Percentiles rank a stretch among this genome's conserved stretches.
Conservation (phyloP, 2,113 vertebrate genomes). For the Xiphorhynchus elegans region DNA sequence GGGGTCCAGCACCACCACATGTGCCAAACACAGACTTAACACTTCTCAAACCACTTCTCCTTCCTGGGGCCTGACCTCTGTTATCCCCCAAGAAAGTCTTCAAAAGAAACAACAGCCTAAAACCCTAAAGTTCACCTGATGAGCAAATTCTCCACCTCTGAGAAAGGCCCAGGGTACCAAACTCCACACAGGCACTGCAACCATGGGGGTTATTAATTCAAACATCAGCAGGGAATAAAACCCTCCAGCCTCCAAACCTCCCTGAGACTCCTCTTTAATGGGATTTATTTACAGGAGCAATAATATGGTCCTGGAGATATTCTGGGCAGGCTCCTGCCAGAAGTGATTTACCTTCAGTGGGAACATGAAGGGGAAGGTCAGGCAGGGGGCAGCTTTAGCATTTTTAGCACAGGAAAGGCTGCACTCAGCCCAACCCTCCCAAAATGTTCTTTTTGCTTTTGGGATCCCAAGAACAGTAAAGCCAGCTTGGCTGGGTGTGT, state of each 20-base stretch:
- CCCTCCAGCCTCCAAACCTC: background rate
- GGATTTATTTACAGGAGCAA: conserved; percentile 32
- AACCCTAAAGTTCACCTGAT: background rate
- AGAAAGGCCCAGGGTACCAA: background rate
- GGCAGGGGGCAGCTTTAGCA: conserved; percentile 67
- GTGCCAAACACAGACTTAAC: background rate
- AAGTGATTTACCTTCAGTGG: conserved; percentile 55
- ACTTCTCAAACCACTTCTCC: background rate
- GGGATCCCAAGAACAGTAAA: conserved; percentile 65
- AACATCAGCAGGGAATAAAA: background rate
- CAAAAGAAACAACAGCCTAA: background rate
- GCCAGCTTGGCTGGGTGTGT: conserved; percentile 55
- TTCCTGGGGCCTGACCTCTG: background rate
- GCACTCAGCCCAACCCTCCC: conserved; percentile 52
- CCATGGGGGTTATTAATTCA: background rate
- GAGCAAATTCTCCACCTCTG: background rate
- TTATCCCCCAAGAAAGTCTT: background rate
- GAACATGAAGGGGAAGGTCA: conserved; percentile 49
- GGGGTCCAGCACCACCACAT: background rate
- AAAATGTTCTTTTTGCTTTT: background rate
- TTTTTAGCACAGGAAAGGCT: conserved; percentile 75
- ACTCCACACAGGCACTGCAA: rapidly evolving
- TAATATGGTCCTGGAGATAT: background rate
- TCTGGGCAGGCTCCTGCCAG: conserved; percentile 51
- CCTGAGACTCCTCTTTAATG: background rate